Evolutionary conservation across 1,140 invertebrate species (phyloP).

Genomic region (Drosophila bocki): DNA sequence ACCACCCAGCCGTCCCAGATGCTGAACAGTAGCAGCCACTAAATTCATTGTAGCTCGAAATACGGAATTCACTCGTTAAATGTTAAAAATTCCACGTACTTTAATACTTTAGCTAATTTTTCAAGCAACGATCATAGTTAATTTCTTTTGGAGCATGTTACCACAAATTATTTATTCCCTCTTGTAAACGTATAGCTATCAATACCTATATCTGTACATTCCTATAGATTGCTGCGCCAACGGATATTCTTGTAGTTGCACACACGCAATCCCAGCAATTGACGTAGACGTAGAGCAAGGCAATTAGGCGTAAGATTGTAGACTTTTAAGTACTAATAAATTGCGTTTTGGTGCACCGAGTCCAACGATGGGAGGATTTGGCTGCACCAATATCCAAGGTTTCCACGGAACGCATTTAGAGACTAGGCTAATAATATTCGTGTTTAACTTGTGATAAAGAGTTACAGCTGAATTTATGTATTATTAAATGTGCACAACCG

Average conservation of each 20-base stretch:
- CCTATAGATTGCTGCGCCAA: conserved; percentile 58
- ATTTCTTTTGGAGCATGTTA: conserved; percentile 57
- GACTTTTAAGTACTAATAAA: conserved; percentile 32
- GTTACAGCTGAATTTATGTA: conserved; percentile 50
- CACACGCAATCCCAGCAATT: conserved; percentile 53
- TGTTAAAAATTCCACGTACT: conserved; percentile 32
- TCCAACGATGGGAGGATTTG: conserved; percentile 22
- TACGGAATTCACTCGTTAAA: conserved; percentile 73
- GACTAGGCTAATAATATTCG: conserved; percentile 27
- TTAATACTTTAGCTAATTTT: conserved; percentile 60
- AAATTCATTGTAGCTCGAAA: conserved; percentile 51
- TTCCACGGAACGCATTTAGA: conserved; percentile 28
- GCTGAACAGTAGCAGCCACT: conserved; percentile 23
- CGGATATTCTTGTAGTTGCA: conserved; percentile 44
- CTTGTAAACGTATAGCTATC: conserved; percentile 25
- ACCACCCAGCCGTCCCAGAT: conserved; percentile 6
- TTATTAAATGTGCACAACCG: conserved; percentile 32
- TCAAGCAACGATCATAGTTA: conserved; percentile 39
- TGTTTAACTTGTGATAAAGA: conserved; percentile 57
- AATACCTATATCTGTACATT: conserved; percentile 56
- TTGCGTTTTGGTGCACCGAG: conserved; percentile 32
- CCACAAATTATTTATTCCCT: conserved; percentile 76
- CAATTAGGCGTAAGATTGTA: conserved; percentile 37
- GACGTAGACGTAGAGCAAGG: conserved; percentile 19
- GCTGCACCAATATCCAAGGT: conserved; percentile 4